Percentiles rank a stretch among this genome's conserved stretches.
Conservation (phyloP, 37 sponge, comb jelly and placozoan genomes). For the Eunapius fragilis region DNA sequence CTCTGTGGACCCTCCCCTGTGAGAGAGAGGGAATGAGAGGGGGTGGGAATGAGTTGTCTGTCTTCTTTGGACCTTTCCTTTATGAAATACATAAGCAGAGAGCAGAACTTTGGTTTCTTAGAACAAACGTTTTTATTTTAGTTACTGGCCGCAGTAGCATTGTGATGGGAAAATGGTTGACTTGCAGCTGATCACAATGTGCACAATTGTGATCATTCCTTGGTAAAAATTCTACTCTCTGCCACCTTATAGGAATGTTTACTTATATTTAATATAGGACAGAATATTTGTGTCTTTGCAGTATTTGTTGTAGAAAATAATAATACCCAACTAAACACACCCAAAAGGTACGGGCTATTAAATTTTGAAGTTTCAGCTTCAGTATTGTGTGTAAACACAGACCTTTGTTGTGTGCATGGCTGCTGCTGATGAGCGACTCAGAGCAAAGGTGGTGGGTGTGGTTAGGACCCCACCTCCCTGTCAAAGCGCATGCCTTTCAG, state of each 20-base stretch:
- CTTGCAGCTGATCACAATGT: background rate
- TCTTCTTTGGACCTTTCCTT: too few relatives aligned
- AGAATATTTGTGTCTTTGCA: background rate
- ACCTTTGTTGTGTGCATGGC: background rate
- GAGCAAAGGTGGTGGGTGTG: background rate
- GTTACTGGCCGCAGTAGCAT: background rate
- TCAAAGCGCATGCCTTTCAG: background rate
- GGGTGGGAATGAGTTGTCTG: slow-evolving; percentile 33
- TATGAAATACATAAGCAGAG: background rate
- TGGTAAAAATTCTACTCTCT: background rate
- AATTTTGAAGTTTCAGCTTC: background rate
- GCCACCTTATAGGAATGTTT: too few relatives aligned
- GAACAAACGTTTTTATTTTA: background rate
- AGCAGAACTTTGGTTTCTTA: too few relatives aligned
- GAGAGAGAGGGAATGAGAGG: slow-evolving; percentile 40
- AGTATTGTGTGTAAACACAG: background rate
- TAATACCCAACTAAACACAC: background rate
- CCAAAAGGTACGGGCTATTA: background rate
- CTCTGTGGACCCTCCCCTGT: slow-evolving; percentile 14
- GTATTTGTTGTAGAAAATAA: background rate
- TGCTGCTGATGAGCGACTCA: background rate
- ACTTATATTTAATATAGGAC: background rate
- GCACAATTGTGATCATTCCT: slow-evolving; percentile 6
- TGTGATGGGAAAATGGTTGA: background rate
- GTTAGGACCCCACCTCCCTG: background rate